Percentiles rank a stretch among this genome's conserved stretches.
Conservation (phyloP, 2,797 vertebrate genomes). For the Pangasius krempfi region DNA sequence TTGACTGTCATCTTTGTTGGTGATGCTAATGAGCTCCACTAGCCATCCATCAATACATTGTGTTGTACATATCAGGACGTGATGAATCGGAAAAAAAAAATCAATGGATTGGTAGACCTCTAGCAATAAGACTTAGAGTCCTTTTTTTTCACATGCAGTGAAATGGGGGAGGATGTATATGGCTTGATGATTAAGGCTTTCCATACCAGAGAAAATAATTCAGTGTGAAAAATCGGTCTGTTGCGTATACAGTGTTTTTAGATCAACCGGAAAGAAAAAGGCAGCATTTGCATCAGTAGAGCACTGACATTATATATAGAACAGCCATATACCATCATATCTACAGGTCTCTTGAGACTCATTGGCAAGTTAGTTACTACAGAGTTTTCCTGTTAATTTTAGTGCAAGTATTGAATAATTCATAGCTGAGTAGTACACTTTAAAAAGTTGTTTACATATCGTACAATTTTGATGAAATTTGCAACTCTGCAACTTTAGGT, state of each 20-base stretch:
- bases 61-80: constrained; percentile 2
- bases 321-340: neutral
- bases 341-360: neutral
- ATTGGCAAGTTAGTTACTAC: neutral
- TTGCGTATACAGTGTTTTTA: neutral
- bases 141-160: neutral
- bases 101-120: neutral
- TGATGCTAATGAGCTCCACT: neutral
- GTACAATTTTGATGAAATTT: neutral
- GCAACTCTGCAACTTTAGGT: neutral
- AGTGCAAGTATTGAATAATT: neutral
- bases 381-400: neutral
- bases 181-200: constrained; percentile 7
- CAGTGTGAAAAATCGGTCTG: neutral
- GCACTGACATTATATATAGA: neutral
- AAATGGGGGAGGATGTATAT: neutral
- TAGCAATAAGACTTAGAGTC: constrained; percentile 7
- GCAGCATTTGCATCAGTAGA: no score
- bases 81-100: neutral
- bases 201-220: neutral
- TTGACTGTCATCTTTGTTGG: neutral
- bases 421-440: neutral
- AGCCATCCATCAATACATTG: neutral
- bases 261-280: neutral
- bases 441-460: neutral